Conservation (phyloP, 2,888 invertebrate species). For the Eilema caniola region DNA sequence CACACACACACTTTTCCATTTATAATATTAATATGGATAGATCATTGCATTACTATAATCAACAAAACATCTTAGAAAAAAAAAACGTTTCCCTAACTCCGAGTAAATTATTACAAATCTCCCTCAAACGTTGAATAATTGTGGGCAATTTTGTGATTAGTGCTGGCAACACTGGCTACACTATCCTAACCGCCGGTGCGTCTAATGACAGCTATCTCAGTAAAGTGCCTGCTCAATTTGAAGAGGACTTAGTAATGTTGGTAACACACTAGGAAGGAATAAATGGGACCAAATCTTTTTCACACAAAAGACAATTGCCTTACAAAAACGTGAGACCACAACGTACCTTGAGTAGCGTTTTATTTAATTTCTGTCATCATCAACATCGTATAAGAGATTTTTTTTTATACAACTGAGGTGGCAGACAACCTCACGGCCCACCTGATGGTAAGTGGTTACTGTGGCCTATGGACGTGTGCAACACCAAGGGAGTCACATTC, state of each 20-base stretch:
- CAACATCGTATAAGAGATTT: too few species aligned
- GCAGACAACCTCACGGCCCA: too few species aligned
- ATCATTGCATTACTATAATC: neutral
- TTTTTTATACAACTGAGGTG: too few species aligned
- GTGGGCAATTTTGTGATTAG: conserved; percentile 53
- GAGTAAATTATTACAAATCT: conserved; percentile 46
- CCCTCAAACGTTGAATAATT: conserved; percentile 49
- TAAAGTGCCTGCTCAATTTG: conserved; percentile 50
- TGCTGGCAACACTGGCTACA: conserved; percentile 46
- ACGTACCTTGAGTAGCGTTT: neutral
- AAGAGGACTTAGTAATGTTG: conserved; percentile 34
- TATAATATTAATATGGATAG: too few species aligned
- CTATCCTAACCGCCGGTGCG: conserved; percentile 46
- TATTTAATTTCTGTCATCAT: too few species aligned
- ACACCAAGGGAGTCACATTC: too few species aligned
- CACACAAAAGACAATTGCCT: neutral
- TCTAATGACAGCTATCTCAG: conserved; percentile 51
- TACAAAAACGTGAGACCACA: neutral
- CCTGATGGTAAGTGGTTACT: too few species aligned
- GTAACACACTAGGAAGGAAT: conserved; percentile 35
- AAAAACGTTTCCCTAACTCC: conserved; percentile 19
- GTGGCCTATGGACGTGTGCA: too few species aligned
- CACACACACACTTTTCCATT: too few species aligned
- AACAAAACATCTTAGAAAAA: neutral
- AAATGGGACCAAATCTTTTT: conserved; percentile 2